Conservation (phyloP, 2,113 vertebrate species). For the Hemiprocne comata region DNA sequence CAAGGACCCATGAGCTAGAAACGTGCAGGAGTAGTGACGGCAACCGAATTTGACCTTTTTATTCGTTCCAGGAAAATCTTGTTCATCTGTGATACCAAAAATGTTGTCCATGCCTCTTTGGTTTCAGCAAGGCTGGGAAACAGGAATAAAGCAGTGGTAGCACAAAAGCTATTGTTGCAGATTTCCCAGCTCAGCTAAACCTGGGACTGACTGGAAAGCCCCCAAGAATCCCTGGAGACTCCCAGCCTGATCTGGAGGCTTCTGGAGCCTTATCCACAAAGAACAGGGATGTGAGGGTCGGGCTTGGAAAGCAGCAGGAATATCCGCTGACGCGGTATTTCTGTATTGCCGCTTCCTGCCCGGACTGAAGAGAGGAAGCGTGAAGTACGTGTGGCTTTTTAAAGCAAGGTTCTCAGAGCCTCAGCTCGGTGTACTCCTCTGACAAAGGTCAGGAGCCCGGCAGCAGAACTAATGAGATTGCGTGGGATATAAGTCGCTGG, state of each 20-base stretch:
- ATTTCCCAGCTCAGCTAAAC: conserved; percentile 22
- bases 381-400: not conserved
- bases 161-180: conserved; percentile 38
- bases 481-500: not conserved
- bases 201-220: fast-evolving
- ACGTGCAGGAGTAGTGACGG: not conserved
- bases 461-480: conserved; percentile 48
- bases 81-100: not conserved
- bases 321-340: not conserved
- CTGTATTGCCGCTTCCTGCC: not conserved
- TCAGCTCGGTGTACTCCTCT: fast-evolving
- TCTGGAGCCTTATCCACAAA: not conserved
- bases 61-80: not conserved
- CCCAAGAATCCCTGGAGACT: not conserved
- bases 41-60: conserved; percentile 1
- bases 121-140: conserved; percentile 19
- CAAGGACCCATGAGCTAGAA: not conserved
- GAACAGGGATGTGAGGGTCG: not conserved
- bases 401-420: not conserved
- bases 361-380: not conserved
- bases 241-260: fast-evolving
- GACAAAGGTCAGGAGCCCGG: conserved; percentile 20
- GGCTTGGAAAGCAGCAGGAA: not conserved
- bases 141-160: not conserved
- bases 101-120: not conserved